Evolutionary conservation across 2,113 vertebrate genomes (phyloP), one percentile per base, ranked within the genome.

Genomic region (Podarcis raffonei): DNA sequence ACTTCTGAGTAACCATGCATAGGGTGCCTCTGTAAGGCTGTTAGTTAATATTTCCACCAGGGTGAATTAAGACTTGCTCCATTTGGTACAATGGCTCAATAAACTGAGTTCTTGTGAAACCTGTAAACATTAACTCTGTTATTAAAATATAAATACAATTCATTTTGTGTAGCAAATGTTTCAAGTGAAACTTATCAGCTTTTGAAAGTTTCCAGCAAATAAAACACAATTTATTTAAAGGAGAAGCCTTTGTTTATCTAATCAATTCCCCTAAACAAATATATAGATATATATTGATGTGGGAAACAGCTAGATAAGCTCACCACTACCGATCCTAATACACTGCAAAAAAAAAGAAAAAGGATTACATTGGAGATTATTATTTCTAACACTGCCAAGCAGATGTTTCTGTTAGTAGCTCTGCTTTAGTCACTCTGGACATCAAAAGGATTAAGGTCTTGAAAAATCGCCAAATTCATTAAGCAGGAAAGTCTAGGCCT

Each of bases 161-260:
- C 87, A 81, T 74, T 25, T 90, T 80, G 85, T 85, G 39, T 76
- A 79, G 62, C 83, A 90, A 92, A 30, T 37, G 77, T 90, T 90
- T 93, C 93, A 93, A 92, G 95, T 95, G 53, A 39, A 93, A 96
- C 90, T 90, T 81, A 91, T 39, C 0, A 78, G 88, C 87, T 39
- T 76, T 39, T 15, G 88, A 93, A 92, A 87, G 75, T 75, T 90
- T 89, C n/a, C 53, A 92, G 92, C 66, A 91, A 92, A 94, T 94
- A 94, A 90, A 92, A 92, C 77, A 72, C 84, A 93, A 91, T 93
- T 92, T 93, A 89, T 86, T 78, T 82, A 94, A 95, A 94, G 88
- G 88, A 92, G 92, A 93, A 84, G 89, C 81, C 88, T 95, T 93
- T 96, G 87, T 89, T 96, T 95, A 95, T 94, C 95, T 93, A 87